Conservation (phyloP, 2,113 vertebrate genomes). For the Poicephalus meyeri region DNA sequence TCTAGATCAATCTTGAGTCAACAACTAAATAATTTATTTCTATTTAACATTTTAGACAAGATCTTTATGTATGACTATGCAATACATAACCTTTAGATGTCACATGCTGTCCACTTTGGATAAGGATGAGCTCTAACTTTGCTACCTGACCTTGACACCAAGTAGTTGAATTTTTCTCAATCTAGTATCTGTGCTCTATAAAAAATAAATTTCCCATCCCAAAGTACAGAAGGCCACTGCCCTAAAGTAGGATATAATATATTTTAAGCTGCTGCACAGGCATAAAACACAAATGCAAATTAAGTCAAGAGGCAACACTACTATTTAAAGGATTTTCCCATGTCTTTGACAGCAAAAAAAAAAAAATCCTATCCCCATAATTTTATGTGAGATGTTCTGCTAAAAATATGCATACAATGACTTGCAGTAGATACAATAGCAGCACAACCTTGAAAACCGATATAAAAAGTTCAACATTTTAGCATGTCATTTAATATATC, state of each 20-base stretch:
- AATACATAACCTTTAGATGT: background rate
- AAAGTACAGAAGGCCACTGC: background rate
- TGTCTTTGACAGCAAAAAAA: constrained; percentile 54
- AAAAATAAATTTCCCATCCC: constrained; percentile 39
- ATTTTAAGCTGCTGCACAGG: background rate
- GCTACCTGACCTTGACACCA: background rate
- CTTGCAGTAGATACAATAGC: constrained; percentile 51
- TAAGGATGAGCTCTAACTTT: background rate
- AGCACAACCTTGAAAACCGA: constrained; percentile 47
- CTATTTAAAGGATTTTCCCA: constrained; percentile 44
- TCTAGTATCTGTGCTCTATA: constrained; percentile 9
- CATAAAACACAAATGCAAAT: constrained; percentile 2
- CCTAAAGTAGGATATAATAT: constrained; percentile 6
- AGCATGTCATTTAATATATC: constrained; percentile 51
- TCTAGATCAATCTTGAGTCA: background rate
- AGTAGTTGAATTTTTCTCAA: constrained; percentile 42
- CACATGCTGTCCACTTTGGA: background rate
- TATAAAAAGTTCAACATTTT: constrained; percentile 54
- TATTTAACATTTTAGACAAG: background rate
- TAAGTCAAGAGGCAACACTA: background rate
- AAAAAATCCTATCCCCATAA: constrained; percentile 42
- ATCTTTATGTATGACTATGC: background rate
- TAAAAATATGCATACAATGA: constrained; percentile 58
- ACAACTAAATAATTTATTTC: background rate
- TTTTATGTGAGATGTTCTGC: constrained; percentile 51